phyloP scores from a whole-genome alignment of 1,140 invertebrate species.

The Cydia pomonella region DNA sequence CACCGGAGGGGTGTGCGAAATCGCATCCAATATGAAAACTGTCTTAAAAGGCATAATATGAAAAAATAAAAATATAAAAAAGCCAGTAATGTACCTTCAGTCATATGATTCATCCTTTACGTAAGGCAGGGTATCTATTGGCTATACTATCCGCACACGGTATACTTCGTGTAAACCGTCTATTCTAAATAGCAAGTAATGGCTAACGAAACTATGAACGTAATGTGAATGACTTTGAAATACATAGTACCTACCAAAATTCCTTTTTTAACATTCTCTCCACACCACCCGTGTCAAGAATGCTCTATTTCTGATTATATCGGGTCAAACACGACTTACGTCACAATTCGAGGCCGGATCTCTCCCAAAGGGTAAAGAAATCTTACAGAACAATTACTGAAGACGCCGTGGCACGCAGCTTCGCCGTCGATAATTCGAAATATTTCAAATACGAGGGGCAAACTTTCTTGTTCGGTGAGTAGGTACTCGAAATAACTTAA shows the following conservation, averaged over 20 bases:
- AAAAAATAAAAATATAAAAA: too few species aligned
- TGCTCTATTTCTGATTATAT: neutral
- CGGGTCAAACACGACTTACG: neutral
- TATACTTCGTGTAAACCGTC: too few species aligned
- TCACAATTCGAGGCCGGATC: constrained; percentile 9
- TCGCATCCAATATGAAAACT: too few species aligned
- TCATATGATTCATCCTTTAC: too few species aligned
- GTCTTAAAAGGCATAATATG: too few species aligned
- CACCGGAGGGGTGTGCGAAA: too few species aligned
- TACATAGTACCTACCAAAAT: neutral
- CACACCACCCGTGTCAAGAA: neutral
- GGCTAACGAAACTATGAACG: too few species aligned
- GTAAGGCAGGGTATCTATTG: too few species aligned
- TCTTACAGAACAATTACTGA: constrained; percentile 26
- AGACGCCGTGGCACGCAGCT: constrained; percentile 13
- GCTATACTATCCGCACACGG: too few species aligned
- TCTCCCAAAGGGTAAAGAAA: constrained; percentile 15
- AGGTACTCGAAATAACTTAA: constrained; percentile 4
- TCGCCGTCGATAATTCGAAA: constrained; percentile 17
- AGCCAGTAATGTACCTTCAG: too few species aligned
- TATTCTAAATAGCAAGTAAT: too few species aligned
- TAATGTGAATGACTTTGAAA: too few species aligned
- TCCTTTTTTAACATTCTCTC: neutral
- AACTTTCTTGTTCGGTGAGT: constrained; percentile 2
- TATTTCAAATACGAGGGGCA: constrained; percentile 4